Evolutionary conservation across 2,888 invertebrate species (phyloP).

Genomic region (Lasius fuliginosus): DNA sequence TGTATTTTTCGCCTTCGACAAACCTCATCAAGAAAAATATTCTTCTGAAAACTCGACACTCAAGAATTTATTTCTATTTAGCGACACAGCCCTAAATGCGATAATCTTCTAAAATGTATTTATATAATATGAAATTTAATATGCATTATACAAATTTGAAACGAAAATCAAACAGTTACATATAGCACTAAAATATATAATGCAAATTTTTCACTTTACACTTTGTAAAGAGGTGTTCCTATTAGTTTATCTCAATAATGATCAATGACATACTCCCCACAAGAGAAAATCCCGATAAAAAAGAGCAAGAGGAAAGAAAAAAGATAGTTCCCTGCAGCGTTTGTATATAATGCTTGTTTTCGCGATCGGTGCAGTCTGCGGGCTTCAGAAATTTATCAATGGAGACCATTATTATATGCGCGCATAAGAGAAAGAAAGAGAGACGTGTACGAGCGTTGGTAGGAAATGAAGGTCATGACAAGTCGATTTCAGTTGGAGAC

Average conservation of each 20-base stretch:
- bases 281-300: conserved; percentile 35
- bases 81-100: neutral
- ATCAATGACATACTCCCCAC: conserved; percentile 8
- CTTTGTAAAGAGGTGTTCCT: neutral
- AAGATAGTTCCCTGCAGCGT: neutral
- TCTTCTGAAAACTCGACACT: neutral
- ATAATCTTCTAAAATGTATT: conserved; percentile 4
- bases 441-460: conserved; percentile 22
- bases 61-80: conserved; percentile 4
- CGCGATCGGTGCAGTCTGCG: conserved; percentile 49
- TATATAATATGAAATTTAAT: neutral
- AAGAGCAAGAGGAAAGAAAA: conserved; percentile 44
- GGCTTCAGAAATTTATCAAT: conserved; percentile 72
- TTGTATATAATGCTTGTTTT: conserved; percentile 57
- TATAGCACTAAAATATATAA: neutral
- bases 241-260: conserved; percentile 22
- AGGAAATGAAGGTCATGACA: conserved; percentile 40
- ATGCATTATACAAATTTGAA: neutral
- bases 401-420: conserved; percentile 67
- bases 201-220: neutral
- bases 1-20: neutral
- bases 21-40: neutral
- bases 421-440: conserved; percentile 9
- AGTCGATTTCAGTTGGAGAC: conserved; percentile 13
- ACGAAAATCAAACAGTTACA: neutral